Evolutionary conservation across 2,113 vertebrate species (phyloP), one percentile per base, ranked within the genome.

Genomic region (Hylia prasina): DNA sequence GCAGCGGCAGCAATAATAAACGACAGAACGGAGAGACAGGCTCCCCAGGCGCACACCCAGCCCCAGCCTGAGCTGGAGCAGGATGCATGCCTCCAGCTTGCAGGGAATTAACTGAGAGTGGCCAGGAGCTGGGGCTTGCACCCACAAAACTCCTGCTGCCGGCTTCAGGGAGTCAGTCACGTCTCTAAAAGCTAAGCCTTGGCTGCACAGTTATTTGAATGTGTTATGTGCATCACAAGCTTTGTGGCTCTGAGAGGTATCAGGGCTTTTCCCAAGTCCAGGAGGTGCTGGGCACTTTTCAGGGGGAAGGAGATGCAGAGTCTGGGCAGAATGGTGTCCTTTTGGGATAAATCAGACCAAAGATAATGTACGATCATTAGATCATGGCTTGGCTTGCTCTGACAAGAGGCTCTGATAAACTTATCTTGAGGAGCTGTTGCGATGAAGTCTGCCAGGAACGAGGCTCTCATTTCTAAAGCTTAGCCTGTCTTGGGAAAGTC

Each of bases 1-100:
- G 89, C 92, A 92, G 95, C 81, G 1, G 84, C 90, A 86, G 88
- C 79, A 72, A 37, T 94, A 93, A 81, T 75, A 91, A 94, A 96
- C 15, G 69, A 90, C 80, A 83, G 79, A 94, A 90, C 92, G 10
- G 40, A 89, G 92, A 95, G 91, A 87, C 73, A 80, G 44, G 37
- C 93, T 95, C 90, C 91, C 92, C 66, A 82, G 69, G 13, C 23
- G 1, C 37, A 58, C 27, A 50, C 60, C 51, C 66, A 76, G 69
- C 69, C 87, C 78, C 68, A 63, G 95, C 30, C 51, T 51, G 27
- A 44, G 94, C 84, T 22, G 57, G 42, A 92, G 87, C 44, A 92
- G 64, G 69, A 82, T 35, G 42, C 66, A 24, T 54, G 79, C 75
- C 58, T 82, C 47, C 15, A 1, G 76, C 76, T 42, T 39, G 53